Conservation (phyloP, 2,888 invertebrate genomes). For the Hirtodrosophila confusa region DNA sequence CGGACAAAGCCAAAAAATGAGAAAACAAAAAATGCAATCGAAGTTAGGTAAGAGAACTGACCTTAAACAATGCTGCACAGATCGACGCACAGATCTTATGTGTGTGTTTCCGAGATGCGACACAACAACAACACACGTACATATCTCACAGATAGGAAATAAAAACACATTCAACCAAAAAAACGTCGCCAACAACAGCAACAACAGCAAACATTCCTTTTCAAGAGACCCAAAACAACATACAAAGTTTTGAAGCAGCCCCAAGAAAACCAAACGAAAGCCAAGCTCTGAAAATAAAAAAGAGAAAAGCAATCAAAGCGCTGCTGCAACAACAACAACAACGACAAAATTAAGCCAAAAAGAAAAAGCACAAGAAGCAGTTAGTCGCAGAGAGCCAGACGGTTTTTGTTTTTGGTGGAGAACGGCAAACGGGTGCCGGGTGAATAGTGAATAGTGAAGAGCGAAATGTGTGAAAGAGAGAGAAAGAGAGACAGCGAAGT, state of each 20-base stretch:
- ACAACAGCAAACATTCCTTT: slow-evolving; percentile 63
- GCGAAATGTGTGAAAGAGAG: slow-evolving; percentile 14
- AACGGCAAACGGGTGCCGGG: slow-evolving; percentile 1
- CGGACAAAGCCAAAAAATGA: slow-evolving; percentile 24
- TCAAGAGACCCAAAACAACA: slow-evolving; percentile 50
- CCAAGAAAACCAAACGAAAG: slow-evolving; percentile 62
- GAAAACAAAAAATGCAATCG: slow-evolving; percentile 61
- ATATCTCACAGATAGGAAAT: slow-evolving; percentile 21
- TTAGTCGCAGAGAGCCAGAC: slow-evolving; percentile 51
- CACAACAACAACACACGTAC: slow-evolving; percentile 20
- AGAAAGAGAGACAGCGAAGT: slow-evolving; percentile 15
- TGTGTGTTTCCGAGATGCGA: slow-evolving; percentile 26
- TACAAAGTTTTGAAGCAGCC: slow-evolving; percentile 34
- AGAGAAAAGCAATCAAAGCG: slow-evolving; percentile 56
- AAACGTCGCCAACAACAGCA: slow-evolving; percentile 46
- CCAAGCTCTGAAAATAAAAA: slow-evolving; percentile 63
- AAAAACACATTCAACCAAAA: slow-evolving; percentile 59
- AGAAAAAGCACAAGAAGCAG: slow-evolving; percentile 47
- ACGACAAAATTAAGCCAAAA: slow-evolving; percentile 27
- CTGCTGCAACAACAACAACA: slow-evolving; percentile 22
- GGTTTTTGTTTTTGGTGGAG: background rate
- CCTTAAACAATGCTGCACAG: slow-evolving; percentile 77
- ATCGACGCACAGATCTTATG: slow-evolving; percentile 42
- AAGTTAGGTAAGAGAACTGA: slow-evolving; percentile 78
- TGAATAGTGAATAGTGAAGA: slow-evolving; percentile 24